Conservation (phyloP, 1,140 invertebrate genomes). For the Subanguina moxae region DNA sequence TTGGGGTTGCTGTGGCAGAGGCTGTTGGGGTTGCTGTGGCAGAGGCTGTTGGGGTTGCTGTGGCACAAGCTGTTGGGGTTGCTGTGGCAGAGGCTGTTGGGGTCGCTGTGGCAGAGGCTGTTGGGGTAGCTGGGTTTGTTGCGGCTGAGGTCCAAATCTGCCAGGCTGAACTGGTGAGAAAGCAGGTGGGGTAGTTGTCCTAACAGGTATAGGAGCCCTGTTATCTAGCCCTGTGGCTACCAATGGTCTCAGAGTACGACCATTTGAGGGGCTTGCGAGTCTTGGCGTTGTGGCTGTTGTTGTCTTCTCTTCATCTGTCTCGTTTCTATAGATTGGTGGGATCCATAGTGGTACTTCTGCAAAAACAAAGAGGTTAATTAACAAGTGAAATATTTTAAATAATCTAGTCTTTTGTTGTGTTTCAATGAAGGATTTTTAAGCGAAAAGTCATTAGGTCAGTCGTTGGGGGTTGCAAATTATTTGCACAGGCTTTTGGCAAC, state of each 20-base stretch:
- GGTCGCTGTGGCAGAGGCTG: too few relatives aligned
- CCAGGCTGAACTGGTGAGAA: constrained; percentile 2
- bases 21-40: too few relatives aligned
- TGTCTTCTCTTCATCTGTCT: constrained; percentile 41
- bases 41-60: too few relatives aligned
- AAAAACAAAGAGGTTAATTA: constrained; percentile 3
- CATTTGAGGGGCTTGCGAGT: neutral
- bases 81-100: too few relatives aligned
- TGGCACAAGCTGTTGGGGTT: too few relatives aligned
- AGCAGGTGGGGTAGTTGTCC: constrained; percentile 30
- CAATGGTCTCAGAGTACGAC: constrained; percentile 20
- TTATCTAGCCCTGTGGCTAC: constrained; percentile 26
- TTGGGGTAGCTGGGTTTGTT: constrained; percentile 16
- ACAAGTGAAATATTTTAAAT: too few relatives aligned
- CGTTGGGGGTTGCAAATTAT: too few relatives aligned
- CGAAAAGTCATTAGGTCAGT: too few relatives aligned
- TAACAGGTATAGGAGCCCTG: constrained; percentile 29
- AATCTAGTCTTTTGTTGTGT: too few relatives aligned
- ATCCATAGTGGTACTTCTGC: constrained; percentile 50
- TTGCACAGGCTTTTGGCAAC: too few relatives aligned
- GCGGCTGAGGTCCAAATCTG: constrained; percentile 14
- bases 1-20: neutral
- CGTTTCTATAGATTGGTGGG: constrained; percentile 50
- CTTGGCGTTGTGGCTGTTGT: constrained; percentile 29
- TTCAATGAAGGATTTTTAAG: too few relatives aligned